Evolutionary conservation across 2,888 invertebrate genomes (phyloP), one percentile per base, ranked within the genome.

Genomic region (Leucania comma): DNA sequence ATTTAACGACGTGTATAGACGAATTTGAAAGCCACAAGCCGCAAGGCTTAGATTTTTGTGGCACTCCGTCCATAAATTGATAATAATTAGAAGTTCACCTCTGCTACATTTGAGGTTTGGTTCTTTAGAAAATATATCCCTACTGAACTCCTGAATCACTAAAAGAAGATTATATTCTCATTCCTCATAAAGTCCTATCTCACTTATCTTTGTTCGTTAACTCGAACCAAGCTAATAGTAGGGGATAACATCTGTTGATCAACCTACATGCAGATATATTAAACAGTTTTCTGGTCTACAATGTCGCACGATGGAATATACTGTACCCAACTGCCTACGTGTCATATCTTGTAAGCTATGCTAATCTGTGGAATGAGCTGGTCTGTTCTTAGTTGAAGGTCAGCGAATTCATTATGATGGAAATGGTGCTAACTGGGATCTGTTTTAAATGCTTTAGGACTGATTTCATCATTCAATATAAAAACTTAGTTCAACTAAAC

Each of bases 251-350:
- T 64, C 68, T 77, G 74, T 75, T 57, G 35, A 75, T 62, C 62
- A 35, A 68, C 54, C 58, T 54, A 76, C 17, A 35, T 57, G 56
- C 65, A 53, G 26, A 59, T 68, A 71, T 62, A 62, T 64, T 77
- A 71, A 65, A 75, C 68, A 71, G 80, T 76, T 75, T 71, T 80
- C 70, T 59, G 75, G 81, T 71, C 17, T 32, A 29, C 22, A 24
- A 48, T 72, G 67, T 38, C 58, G 50, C 59, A 53, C 20, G 65
- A 48, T 56, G 65, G 46, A 14, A 29, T 10, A 71, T 74, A 68
- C 67, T 64, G 20, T 61, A 22, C 20, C 35, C 61, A 53, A n/a
- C 42, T 46, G 24, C 26, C 58, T 59, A 54, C 22, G 22, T 54
- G 59, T 54, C 75, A 50, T 24, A 65, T 4, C 6, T 22, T 42